Base-by-base conservation (phyloP, 2,797 vertebrate species). In the Heliangelus exortis region DNA sequence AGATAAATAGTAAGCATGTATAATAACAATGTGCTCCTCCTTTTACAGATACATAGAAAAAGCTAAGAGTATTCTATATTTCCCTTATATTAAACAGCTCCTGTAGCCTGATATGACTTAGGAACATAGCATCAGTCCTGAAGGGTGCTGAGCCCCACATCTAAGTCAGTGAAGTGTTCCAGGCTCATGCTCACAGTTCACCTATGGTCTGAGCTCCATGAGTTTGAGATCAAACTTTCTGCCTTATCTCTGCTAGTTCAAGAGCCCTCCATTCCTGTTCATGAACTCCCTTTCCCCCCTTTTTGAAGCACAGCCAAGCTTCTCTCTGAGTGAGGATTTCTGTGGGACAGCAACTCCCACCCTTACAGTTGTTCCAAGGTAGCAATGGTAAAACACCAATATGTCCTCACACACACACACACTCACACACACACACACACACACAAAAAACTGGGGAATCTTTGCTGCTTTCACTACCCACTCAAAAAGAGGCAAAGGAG, bases 351-450 rank as follows among this genome's bases (percentile, higher is more conserved):
- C 16, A 72, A 16, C 3, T 87, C 34, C 18, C 23, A 21, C 21
- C 19, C 67, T 41, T 48, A 28, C 17, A 29, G 15, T 23, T 57
- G 7, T 48, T 61, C 43, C 34, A 15, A 1, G 8, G 18, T 22
- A 33, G 3, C 33, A 54, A 0, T 31, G 22, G 21, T 41, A 34
- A 41, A 69, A 80, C 62, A 10, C 0, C 3, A 33, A 3, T 51
- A 25, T 12, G 6, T 15, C 25, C 16, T 45, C 21, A 31, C 12
- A 15, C 2, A 16, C 6, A 7, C 25, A 47, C 45, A 19, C 4
- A 54, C 12, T 31, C 4, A 22, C 15, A 1, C 14, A 25, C 3
- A 15, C 4, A 54, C 13, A 53, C 12, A 18, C 2, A 12, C 7
- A 7, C 50, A 29, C 4, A 15, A 4, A 51, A 25, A 74, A 13